Percentiles rank a stretch among this genome's conserved stretches.
Conservation (phyloP, 2,888 invertebrate genomes). For the Brachynemurus nebulosus region DNA sequence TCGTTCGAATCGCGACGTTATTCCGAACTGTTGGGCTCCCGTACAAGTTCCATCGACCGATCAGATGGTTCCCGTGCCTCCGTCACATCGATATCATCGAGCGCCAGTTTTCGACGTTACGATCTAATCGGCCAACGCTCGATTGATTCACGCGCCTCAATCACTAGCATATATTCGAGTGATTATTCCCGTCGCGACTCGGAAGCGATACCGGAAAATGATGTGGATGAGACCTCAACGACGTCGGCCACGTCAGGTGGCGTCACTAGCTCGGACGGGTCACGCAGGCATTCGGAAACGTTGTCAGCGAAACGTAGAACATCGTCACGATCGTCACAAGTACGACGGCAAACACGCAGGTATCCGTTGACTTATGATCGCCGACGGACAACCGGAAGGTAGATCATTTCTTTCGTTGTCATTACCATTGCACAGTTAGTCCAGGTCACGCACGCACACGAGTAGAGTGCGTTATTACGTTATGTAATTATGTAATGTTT, state of each 20-base stretch:
- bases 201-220: constrained; percentile 32
- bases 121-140: constrained; percentile 32
- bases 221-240: constrained; percentile 26
- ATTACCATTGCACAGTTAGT: no score
- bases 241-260: constrained; percentile 27
- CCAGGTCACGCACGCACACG: no score
- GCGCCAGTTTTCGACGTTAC: constrained; percentile 27
- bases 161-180: constrained; percentile 31
- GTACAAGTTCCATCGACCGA: constrained; percentile 28
- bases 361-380: constrained; percentile 39
- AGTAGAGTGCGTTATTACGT: no score
- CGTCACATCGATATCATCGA: constrained; percentile 31
- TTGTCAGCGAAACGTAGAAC: constrained; percentile 26
- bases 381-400: constrained; percentile 51
- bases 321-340: constrained; percentile 27
- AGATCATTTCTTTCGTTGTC: no score
- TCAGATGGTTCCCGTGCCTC: constrained; percentile 31
- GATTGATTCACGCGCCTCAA: constrained; percentile 31
- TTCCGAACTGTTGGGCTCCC: constrained; percentile 7
- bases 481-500: no score
- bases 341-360: constrained; percentile 36
- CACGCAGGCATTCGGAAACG: constrained; percentile 27
- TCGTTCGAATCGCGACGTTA: constrained; percentile 9
- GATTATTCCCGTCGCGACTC: constrained; percentile 29
- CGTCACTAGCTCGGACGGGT: constrained; percentile 24